phyloP scores from a whole-genome alignment of 2,797 vertebrate species.

The Lepilemur septentrionalis region DNA sequence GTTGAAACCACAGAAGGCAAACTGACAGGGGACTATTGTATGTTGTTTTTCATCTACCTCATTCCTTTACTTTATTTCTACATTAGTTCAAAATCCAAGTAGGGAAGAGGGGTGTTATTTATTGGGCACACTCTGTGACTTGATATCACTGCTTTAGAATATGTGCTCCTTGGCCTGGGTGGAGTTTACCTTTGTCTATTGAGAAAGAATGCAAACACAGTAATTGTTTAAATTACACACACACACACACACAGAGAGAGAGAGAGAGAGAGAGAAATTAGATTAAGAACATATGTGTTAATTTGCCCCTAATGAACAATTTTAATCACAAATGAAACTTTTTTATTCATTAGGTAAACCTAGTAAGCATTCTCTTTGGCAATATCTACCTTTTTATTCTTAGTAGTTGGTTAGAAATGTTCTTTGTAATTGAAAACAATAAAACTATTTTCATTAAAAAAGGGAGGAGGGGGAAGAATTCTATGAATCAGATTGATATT shows the following conservation, averaged over 20 bases:
- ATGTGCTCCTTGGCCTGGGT: not conserved
- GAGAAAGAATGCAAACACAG: not conserved
- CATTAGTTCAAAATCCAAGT: not conserved
- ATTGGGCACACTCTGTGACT: not conserved
- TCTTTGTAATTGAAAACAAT: conserved; percentile 49
- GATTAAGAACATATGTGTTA: not conserved
- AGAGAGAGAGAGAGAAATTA: not conserved
- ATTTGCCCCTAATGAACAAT: conserved; percentile 18
- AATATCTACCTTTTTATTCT: not conserved
- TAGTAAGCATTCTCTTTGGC: conserved; percentile 7
- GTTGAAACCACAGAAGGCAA: not conserved
- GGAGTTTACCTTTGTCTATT: not conserved
- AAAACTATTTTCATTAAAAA: conserved; percentile 41
- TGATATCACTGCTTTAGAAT: not conserved
- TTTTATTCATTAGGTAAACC: conserved; percentile 31
- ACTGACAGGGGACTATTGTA: not conserved
- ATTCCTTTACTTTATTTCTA: not conserved
- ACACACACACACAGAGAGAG: too few relatives aligned
- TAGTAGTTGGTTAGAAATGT: conserved; percentile 27
- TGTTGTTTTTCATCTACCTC: not conserved
- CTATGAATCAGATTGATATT: conserved; percentile 8
- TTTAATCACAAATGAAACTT: conserved; percentile 56
- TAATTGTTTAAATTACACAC: not conserved
- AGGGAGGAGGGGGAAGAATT: not conserved
- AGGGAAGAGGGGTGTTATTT: not conserved